Conservation (phyloP, 2,888 invertebrate genomes). For the Osedax fenrisi region DNA sequence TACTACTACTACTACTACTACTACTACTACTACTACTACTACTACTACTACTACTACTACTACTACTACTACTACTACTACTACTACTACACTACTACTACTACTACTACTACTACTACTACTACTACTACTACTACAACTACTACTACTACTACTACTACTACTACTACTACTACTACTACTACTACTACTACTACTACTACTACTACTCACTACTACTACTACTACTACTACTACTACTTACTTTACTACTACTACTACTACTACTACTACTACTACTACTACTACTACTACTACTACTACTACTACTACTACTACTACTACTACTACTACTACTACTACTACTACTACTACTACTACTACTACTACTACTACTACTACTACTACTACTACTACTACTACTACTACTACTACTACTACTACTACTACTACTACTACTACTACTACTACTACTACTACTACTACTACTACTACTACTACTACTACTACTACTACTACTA, state of each 20-base stretch:
- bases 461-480: background rate
- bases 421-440: background rate
- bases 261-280: background rate
- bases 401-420: background rate
- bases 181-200: background rate
- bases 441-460: background rate
- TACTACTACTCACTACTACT: too few species aligned
- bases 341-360: background rate
- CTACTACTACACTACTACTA: too few species aligned
- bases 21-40: background rate
- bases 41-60: background rate
- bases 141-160: constrained; percentile 2
- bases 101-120: background rate
- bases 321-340: constrained; percentile 5
- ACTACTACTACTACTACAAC: background rate
- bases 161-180: background rate
- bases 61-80: background rate
- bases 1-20: constrained; percentile 1
- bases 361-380: background rate
- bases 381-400: background rate
- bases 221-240: too few species aligned
- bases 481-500: background rate
- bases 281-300: constrained; percentile 7
- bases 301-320: constrained; percentile 7
- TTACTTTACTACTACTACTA: too few species aligned